Base-by-base conservation (phyloP, 1,140 invertebrate species). In the Caenorhabditis brenneri region DNA sequence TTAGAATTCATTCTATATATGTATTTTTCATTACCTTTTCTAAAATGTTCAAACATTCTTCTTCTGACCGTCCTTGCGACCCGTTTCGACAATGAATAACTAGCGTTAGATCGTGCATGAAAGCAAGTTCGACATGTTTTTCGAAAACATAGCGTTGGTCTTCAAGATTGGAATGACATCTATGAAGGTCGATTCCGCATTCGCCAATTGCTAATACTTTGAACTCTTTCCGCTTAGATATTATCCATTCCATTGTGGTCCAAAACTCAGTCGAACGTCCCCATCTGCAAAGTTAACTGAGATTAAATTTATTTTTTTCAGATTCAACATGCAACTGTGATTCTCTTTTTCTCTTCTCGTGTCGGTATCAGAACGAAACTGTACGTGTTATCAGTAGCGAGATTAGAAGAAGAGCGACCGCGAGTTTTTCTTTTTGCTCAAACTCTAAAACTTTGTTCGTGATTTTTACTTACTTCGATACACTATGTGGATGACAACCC, bases 11-110 rank as follows among this genome's bases (percentile, higher is more conserved):
- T n/a, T n/a, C n/a, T n/a, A n/a, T n/a, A n/a, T n/a, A n/a, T n/a
- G n/a, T n/a, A n/a, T n/a, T n/a, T n/a, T 46, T 24, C 16, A 42
- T 31, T 22, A 69, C 81, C 42, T 82, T 46, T 60, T 81, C 36
- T n/a, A 82, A 27, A 39, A 82, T 74, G 24, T 51, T n/a, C 7
- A 82, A 46, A 39, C 81, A 82, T 51, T 69, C 42, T 16, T 69
- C 51, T 24, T 82, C 81, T 7, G 58, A 16, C 3, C n/a, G 19
- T 0, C 65, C 65, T 74, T 74, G n/a, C 19, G 9, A 24, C 24
- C 65, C 65, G 33, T 42, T 74, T 46, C 65, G 65, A 74, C 65
- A 74, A 74, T 74, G 65, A 42, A 74, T 46, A 42, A 74, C 65
- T 12, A 74, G 65, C 27, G 65, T 33, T 7, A 74, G 65, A 24